phyloP scores from a whole-genome alignment of 2,113 vertebrate genomes.

The Mirounga angustirostris region DNA sequence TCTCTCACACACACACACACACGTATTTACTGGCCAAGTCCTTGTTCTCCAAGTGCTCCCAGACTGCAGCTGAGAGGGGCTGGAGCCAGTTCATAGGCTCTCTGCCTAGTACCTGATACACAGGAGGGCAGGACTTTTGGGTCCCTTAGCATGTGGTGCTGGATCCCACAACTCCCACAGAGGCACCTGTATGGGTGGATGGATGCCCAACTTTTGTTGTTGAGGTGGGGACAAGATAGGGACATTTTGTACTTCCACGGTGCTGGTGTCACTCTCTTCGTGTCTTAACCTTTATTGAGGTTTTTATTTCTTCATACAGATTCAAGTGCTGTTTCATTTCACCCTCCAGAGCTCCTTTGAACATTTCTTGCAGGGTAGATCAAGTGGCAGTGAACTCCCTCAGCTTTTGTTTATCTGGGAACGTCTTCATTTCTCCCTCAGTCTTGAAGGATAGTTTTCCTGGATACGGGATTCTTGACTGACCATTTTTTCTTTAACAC shows the following conservation, averaged over 20 bases:
- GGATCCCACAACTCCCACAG: not conserved
- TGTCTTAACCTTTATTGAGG: not conserved
- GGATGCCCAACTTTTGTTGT: not conserved
- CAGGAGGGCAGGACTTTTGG: not conserved
- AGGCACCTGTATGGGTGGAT: not conserved
- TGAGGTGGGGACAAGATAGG: not conserved
- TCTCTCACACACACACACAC: too few relatives aligned
- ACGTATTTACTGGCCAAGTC: not conserved
- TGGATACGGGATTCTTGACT: not conserved
- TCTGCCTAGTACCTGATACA: not conserved
- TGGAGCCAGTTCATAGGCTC: not conserved
- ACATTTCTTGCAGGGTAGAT: not conserved
- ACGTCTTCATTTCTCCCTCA: not conserved
- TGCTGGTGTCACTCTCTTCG: not conserved
- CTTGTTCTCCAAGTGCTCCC: not conserved
- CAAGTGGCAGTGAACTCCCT: not conserved
- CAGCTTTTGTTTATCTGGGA: not conserved
- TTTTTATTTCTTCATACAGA: not conserved
- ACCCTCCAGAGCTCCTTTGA: not conserved
- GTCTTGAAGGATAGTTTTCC: not conserved
- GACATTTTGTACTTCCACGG: not conserved
- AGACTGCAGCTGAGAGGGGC: not conserved
- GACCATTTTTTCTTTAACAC: not conserved
- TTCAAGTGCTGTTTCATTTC: not conserved
- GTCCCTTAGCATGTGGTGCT: not conserved